Percentiles rank a stretch among this genome's conserved stretches.
phyloP scores from a whole-genome alignment of 2,797 vertebrate species.

The Hippocampus kuda region DNA sequence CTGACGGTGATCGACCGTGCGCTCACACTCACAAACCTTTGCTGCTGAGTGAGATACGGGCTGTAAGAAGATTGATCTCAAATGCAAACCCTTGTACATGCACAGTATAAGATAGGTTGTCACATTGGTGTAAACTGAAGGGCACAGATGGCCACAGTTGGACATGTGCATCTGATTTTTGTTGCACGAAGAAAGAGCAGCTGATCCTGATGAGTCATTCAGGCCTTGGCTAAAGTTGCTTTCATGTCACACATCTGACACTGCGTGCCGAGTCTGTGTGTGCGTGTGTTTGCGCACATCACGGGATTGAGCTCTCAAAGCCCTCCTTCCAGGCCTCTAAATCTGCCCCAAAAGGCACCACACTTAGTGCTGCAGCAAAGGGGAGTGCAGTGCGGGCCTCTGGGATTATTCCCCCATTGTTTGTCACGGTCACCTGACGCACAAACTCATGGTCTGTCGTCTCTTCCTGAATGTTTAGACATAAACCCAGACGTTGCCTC shows the following conservation, averaged over 20 bases:
- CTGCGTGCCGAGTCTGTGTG: slow-evolving; percentile 3
- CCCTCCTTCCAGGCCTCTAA: slow-evolving; percentile 48
- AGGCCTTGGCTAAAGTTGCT: slow-evolving; percentile 25
- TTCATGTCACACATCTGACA: slow-evolving; percentile 15
- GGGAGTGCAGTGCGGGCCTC: slow-evolving; percentile 59
- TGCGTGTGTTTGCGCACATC: slow-evolving; percentile 30
- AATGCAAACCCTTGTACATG: background rate
- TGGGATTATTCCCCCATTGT: slow-evolving; percentile 59
- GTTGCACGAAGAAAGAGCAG: slow-evolving; percentile 11
- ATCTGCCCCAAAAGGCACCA: slow-evolving; percentile 44
- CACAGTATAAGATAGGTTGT: background rate
- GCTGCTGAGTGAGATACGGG: too few relatives aligned
- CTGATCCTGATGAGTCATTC: slow-evolving; percentile 29
- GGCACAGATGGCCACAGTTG: background rate
- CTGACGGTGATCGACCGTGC: too few relatives aligned
- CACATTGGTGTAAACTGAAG: background rate
- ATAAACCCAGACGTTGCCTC: background rate
- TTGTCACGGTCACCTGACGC: slow-evolving; percentile 40
- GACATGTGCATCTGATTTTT: slow-evolving; percentile 24
- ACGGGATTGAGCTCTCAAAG: slow-evolving; percentile 62
- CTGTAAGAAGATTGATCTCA: background rate
- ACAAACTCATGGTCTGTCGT: background rate
- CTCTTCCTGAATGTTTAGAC: background rate
- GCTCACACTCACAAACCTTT: too few relatives aligned
- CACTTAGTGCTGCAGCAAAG: slow-evolving; percentile 46